Evolutionary conservation across 2,113 vertebrate species (phyloP), one percentile per base, ranked within the genome.

Genomic region (Tragulus kanchil): DNA sequence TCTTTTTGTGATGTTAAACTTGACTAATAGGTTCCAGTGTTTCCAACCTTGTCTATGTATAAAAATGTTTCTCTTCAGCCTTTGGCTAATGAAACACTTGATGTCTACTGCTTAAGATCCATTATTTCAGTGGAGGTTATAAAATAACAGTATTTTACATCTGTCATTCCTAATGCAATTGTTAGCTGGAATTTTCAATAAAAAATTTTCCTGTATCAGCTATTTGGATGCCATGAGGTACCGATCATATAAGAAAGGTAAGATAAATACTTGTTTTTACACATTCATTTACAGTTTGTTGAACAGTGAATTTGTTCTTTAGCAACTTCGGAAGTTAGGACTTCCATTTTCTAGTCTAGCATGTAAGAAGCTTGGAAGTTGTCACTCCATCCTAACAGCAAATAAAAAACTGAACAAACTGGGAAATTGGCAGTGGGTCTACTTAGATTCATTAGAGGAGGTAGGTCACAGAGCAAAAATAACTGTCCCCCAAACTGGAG

Each of bases 221-320:
- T 77, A 1, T 93, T 96, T 73, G 26, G 19, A 90, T 95, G 61
- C 65, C 3, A 1, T 65, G 50, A 90, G 54, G 21, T 89, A 52
- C 64, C 56, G 19, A 78, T 89, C 25, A 82, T 56, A 65, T 65
- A 65, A 42, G 79, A 89, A 79, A 90, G 36, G 9, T 3, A 75
- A 64, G 56, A 42, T 85, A 83, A 78, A 59, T 87, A 17, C 28
- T 94, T 89, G 17, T 23, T 77, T 93, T 93, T 84, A 73, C 11
- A 9, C 50, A 25, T 85, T 75, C 31, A 62, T 91, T 73, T 81
- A 10, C 36, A 25, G 48, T 1, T 56, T 58, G 36, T 10, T 10
- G 23, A 96, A 85, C 26, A 87, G 93, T 91, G 9, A 91, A 75
- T 96, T 91, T 12, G 23, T 89, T 95, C 36, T 85, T 92, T 7